Base-by-base conservation (phyloP, 2,888 invertebrate genomes). In the Andrena hattorfiana region DNA sequence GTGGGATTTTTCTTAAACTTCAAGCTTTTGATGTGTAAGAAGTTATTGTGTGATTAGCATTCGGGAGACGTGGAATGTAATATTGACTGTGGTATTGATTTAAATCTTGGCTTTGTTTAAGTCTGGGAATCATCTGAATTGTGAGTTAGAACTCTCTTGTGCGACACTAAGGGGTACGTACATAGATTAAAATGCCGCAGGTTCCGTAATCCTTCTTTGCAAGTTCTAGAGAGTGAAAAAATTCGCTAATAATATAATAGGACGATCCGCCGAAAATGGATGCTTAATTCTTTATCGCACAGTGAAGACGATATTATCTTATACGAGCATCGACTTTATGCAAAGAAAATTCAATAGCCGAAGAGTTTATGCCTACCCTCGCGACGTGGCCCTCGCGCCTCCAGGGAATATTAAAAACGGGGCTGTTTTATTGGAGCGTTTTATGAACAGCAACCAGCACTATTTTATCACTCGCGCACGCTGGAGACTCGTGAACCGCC, bases 301-400 rank as follows among this genome's bases (percentile, higher is more conserved):
- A 56, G 28, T 51, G 35, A 20, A 35, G 42, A 72, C 32, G 72
- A 71, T 69, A 83, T 86, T 83, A 66, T 69, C 62, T 77, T 80
- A 80, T 60, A 73, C 68, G 69, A 66, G 66, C 59, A 59, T 81
- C 66, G 63, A 56, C 54, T 71, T 72, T 69, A 73, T 76, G 83
- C 80, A 84, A 68, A 75, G 87, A 90, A 92, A 91, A 91, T 92
- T 91, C 91, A 92, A 92, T 92, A 89, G 85, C 88, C 84, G 80
- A 82, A 86, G 89, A 87, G 85, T 92, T 92, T 92, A 91, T 91
- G 88, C 84, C 83, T 73, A 73, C 73, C 76, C 75, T 73, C 73
- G 10, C 59, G 81, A 75, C 75, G 72, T 54, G 66, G 66, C 81
- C 81, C 85, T 67, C 80, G 76, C 79, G 78, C 87, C 78, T 80